These are phyloP conservation scores for Cuniculus paca DNA, from an alignment of 2,797 vertebrate species.

Conservation along the genomic window DNA sequence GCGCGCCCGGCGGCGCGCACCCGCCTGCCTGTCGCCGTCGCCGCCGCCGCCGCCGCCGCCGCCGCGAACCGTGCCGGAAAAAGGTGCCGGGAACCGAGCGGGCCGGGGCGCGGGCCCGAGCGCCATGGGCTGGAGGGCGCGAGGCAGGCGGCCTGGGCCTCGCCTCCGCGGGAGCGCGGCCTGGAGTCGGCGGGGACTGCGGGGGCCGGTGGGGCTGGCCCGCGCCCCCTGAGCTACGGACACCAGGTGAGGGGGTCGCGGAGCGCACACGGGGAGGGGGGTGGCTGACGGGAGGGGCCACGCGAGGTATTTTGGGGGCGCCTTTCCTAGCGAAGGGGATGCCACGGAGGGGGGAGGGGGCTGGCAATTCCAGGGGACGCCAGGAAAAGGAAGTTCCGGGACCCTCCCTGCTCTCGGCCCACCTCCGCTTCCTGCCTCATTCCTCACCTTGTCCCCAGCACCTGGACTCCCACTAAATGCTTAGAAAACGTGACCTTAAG, in stretches of 20 bases:
- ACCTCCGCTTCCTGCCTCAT: constrained; percentile 77
- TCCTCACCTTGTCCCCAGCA: constrained; percentile 62
- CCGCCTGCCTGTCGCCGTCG: constrained; percentile 59
- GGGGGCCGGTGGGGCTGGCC: constrained; percentile 74
- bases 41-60: neutral
- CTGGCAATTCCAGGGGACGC: constrained; percentile 39
- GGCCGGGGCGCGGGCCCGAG: constrained; percentile 78
- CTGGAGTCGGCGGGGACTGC: constrained; percentile 75
- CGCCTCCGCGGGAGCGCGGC: constrained; percentile 69
- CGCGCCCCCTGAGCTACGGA: constrained; percentile 75
- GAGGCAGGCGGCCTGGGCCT: constrained; percentile 72
- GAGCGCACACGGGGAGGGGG: neutral
- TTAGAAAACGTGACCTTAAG: constrained; percentile 71
- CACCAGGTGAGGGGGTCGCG: constrained; percentile 74
- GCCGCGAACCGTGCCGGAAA: constrained; percentile 61
- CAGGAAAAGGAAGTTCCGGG: constrained; percentile 78
- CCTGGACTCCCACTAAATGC: constrained; percentile 1
- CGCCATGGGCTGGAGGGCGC: constrained; percentile 79
- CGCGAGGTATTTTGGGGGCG: neutral
- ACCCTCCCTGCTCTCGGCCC: constrained; percentile 75
- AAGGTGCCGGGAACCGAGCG: constrained; percentile 68
- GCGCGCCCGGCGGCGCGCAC: constrained; percentile 65
- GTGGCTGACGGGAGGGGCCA: neutral
- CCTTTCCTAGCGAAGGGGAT: neutral
- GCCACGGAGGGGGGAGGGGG: neutral